phyloP scores from a whole-genome alignment of 2,797 vertebrate species.

The Aldrovandia affinis region DNA sequence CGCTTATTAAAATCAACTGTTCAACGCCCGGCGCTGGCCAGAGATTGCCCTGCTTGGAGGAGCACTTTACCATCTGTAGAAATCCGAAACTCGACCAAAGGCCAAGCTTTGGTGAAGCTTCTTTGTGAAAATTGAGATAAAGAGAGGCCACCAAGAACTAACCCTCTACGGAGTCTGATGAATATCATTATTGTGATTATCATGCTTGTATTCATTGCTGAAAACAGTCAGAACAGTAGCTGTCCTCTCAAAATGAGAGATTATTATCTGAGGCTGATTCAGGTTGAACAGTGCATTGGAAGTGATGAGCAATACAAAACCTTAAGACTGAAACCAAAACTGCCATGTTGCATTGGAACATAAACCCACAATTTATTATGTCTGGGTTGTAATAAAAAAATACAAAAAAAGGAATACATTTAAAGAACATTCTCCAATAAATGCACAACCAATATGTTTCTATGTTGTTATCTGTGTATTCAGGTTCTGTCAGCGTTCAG shows the following conservation, averaged over 20 bases:
- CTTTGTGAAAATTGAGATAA: constrained; percentile 32
- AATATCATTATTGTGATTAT: constrained; percentile 2
- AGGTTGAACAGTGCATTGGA: not conserved
- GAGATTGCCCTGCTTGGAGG: constrained; percentile 26
- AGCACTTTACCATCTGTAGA: constrained; percentile 32
- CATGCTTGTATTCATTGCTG: not conserved
- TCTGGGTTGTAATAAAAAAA: constrained; percentile 12
- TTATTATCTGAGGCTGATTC: not conserved
- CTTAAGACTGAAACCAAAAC: not conserved
- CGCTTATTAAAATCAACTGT: constrained; percentile 27
- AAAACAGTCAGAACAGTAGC: not conserved
- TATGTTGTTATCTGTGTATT: not conserved
- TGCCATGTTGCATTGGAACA: not conserved
- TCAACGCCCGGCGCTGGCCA: constrained; percentile 12
- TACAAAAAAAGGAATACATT: too few relatives aligned
- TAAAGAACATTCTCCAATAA: too few relatives aligned
- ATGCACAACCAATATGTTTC: not conserved
- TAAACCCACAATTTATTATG: not conserved
- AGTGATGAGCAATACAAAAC: not conserved
- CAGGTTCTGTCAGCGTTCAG: not conserved
- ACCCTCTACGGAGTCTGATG: constrained; percentile 10
- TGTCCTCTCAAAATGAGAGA: not conserved
- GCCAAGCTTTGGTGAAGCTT: constrained; percentile 21
- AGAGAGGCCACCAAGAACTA: constrained; percentile 25
- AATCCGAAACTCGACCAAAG: constrained; percentile 16